A percentile compares a stretch with the other conserved stretches of the same genome.
phyloP scores from a whole-genome alignment of 2,113 vertebrate species.

The Pipra filicauda region DNA sequence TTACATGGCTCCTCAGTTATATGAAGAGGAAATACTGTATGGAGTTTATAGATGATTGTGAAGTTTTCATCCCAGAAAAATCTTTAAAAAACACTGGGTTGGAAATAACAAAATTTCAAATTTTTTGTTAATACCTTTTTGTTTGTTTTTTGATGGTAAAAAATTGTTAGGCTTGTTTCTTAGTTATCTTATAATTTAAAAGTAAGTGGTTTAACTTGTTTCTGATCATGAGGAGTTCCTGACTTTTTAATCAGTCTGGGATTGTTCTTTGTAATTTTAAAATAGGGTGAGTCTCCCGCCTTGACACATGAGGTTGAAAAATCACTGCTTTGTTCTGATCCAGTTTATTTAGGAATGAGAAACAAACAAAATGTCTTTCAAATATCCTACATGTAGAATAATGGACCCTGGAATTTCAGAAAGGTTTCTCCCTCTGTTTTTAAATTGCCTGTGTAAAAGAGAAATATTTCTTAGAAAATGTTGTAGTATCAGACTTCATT shows the following conservation, averaged over 20 bases:
- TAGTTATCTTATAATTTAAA: not conserved
- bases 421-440: not conserved
- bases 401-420: not conserved
- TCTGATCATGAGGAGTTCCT: not conserved
- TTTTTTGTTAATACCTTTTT: not conserved
- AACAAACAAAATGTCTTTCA: not conserved
- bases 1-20: not conserved
- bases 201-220: not conserved
- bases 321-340: not conserved
- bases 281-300: not conserved
- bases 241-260: not conserved
- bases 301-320: not conserved
- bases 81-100: not conserved
- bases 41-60: not conserved
- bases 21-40: not conserved
- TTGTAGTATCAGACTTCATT: constrained; percentile 14
- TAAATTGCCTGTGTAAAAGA: not conserved
- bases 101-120: not conserved
- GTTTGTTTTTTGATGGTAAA: not conserved
- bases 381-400: not conserved
- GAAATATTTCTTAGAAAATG: not conserved
- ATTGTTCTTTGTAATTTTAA: not conserved
- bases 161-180: not conserved
- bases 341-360: not conserved
- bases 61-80: not conserved